Evolutionary conservation across 53 echinoderm and acorn worm genomes (phyloP).

Genomic region (Holothuria scabra): DNA sequence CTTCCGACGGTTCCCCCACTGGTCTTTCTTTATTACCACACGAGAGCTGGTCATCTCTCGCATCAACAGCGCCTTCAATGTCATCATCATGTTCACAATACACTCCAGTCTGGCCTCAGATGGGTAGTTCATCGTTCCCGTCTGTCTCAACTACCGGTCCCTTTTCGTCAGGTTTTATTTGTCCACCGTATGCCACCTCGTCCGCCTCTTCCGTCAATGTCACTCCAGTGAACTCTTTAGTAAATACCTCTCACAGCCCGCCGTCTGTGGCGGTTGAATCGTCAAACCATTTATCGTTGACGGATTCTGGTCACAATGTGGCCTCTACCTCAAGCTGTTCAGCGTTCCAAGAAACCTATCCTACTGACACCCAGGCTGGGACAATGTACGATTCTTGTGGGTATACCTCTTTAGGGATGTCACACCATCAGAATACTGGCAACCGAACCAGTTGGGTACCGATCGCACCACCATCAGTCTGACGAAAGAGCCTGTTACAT

Average conservation of each 20-base stretch:
- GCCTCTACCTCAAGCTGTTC: slow-evolving; percentile 1
- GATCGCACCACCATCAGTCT: slow-evolving; percentile 7
- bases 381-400: slow-evolving; percentile 25
- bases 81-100: slow-evolving; percentile 42
- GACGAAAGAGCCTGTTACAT: too few relatives aligned
- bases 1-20: not conserved
- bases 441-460: slow-evolving; percentile 9
- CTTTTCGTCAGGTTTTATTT: slow-evolving; percentile 11
- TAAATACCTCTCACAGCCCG: slow-evolving; percentile 12
- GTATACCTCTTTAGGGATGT: not conserved
- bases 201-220: not conserved
- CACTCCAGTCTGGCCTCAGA: slow-evolving; percentile 34
- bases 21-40: slow-evolving; percentile 10
- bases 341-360: slow-evolving; percentile 36
- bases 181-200: slow-evolving; percentile 5
- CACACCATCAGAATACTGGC: not conserved
- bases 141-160: not conserved
- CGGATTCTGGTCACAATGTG: not conserved
- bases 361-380: slow-evolving; percentile 8
- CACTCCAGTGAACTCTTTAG: slow-evolving; percentile 3
- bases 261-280: slow-evolving; percentile 23
- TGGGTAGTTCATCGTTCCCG: slow-evolving; percentile 21
- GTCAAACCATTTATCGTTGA: not conserved
- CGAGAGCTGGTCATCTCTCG: slow-evolving; percentile 16
- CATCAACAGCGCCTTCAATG: slow-evolving; percentile 11